phyloP scores from a whole-genome alignment of 1,140 invertebrate genomes.

The Brachystomella parvula region DNA sequence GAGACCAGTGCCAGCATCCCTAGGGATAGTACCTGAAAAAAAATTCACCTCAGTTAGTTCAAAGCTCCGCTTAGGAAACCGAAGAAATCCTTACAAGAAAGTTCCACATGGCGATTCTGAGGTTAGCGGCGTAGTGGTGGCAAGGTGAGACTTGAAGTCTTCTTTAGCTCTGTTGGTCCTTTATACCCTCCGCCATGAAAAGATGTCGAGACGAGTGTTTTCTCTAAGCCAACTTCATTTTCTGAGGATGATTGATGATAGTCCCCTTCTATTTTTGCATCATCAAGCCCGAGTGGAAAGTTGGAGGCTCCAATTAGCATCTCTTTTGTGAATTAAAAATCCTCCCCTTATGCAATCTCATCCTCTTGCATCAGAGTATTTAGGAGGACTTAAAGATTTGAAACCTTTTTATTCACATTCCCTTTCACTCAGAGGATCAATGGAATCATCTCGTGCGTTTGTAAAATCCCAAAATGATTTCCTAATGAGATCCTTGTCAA shows the following conservation, averaged over 20 bases:
- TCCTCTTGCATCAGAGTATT: neutral
- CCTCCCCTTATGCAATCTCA: neutral
- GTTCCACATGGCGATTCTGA: neutral
- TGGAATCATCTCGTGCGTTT: too few relatives aligned
- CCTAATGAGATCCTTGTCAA: too few relatives aligned
- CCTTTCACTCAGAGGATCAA: neutral
- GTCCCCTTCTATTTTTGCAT: slow-evolving; percentile 5
- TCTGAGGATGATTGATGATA: neutral
- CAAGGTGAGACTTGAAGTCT: too few relatives aligned
- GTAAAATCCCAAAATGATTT: too few relatives aligned
- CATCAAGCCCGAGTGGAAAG: neutral
- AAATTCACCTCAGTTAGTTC: too few relatives aligned
- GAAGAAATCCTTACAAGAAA: neutral
- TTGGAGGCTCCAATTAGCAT: neutral
- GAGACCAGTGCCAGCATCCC: slow-evolving; percentile 19
- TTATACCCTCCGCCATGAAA: neutral
- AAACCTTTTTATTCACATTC: neutral
- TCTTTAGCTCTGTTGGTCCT: too few relatives aligned
- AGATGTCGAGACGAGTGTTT: neutral
- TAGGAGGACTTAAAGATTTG: neutral
- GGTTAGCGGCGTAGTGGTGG: too few relatives aligned
- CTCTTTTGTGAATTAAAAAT: neutral
- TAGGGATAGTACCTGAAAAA: slow-evolving; percentile 3
- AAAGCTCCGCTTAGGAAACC: too few relatives aligned
- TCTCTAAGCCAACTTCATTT: neutral